These are phyloP conservation scores for Enteromius mattozi DNA, from an alignment of 2,797 vertebrate genomes.

Conservation along the genomic window DNA sequence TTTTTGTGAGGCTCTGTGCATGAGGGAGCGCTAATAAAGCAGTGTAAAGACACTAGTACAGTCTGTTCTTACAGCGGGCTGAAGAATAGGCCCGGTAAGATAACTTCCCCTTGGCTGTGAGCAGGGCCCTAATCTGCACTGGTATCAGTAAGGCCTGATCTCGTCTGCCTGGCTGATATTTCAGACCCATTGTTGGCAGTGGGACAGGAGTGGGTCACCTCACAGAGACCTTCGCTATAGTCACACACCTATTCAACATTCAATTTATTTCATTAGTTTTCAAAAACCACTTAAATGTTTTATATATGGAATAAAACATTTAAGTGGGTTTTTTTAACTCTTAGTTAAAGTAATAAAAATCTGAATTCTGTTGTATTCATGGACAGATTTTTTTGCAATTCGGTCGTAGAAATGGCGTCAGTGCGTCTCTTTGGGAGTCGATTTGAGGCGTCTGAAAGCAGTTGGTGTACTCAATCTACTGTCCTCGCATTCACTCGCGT, in stretches of 20 bases:
- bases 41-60: conserved; percentile 51
- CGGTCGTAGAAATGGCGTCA: not conserved
- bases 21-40: conserved; percentile 43
- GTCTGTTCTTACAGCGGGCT: conserved; percentile 54
- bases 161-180: conserved; percentile 74
- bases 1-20: conserved; percentile 38
- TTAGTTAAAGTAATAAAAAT: not conserved
- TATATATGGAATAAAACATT: not conserved
- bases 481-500: conserved; percentile 26
- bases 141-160: conserved; percentile 68
- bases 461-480: not conserved
- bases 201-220: conserved; percentile 64
- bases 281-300: not conserved
- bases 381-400: conserved; percentile 29
- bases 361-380: not conserved
- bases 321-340: not conserved
- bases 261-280: not conserved
- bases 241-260: conserved; percentile 5
- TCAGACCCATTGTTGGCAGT: conserved; percentile 71
- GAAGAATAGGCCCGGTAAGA: conserved; percentile 58
- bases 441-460: conserved; percentile 13
- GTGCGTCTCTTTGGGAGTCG: not conserved
- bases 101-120: conserved; percentile 62
- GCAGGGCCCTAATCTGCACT: conserved; percentile 56
- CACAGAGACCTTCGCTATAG: conserved; percentile 38